A percentile compares a stretch with the other conserved stretches of the same genome.
phyloP scores from a whole-genome alignment of 2,113 vertebrate genomes.

The Mastomys natalensis region DNA sequence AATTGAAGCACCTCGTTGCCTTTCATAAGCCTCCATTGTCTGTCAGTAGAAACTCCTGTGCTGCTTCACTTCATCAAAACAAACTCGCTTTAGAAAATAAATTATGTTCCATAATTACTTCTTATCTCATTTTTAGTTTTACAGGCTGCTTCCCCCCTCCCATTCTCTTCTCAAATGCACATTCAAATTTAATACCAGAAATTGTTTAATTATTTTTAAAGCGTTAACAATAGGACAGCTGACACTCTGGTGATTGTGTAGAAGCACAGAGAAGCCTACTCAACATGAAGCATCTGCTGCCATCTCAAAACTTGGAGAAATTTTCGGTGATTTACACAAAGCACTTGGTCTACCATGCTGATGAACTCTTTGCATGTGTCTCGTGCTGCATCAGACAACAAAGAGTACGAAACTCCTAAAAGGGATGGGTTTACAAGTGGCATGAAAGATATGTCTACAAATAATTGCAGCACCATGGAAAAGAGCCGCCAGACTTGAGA shows the following conservation, averaged over 20 bases:
- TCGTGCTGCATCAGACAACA: neutral
- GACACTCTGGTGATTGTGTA: neutral
- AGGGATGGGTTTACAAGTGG: neutral
- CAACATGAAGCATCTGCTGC: slow-evolving; percentile 44
- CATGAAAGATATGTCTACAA: neutral
- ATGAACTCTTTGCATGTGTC: neutral
- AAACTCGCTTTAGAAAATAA: slow-evolving; percentile 51
- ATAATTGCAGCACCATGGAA: neutral
- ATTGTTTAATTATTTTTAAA: slow-evolving; percentile 50
- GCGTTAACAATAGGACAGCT: neutral
- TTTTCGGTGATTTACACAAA: slow-evolving; percentile 22
- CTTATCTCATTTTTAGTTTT: slow-evolving; percentile 44
- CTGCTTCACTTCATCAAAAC: slow-evolving; percentile 23
- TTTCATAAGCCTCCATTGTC: slow-evolving; percentile 46
- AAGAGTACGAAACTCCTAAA: neutral
- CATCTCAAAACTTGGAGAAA: slow-evolving; percentile 34
- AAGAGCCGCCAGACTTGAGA: neutral
- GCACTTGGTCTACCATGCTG: neutral
- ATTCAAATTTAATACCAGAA: slow-evolving; percentile 41
- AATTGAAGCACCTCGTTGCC: slow-evolving; percentile 9
- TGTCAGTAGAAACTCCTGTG: slow-evolving; percentile 7
- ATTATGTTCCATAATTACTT: slow-evolving; percentile 16
- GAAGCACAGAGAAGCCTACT: neutral
- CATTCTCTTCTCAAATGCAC: slow-evolving; percentile 20
- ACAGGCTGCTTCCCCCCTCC: neutral